Evolutionary conservation across 2,797 vertebrate species (phyloP).

Genomic region (Caiman crocodilus): DNA sequence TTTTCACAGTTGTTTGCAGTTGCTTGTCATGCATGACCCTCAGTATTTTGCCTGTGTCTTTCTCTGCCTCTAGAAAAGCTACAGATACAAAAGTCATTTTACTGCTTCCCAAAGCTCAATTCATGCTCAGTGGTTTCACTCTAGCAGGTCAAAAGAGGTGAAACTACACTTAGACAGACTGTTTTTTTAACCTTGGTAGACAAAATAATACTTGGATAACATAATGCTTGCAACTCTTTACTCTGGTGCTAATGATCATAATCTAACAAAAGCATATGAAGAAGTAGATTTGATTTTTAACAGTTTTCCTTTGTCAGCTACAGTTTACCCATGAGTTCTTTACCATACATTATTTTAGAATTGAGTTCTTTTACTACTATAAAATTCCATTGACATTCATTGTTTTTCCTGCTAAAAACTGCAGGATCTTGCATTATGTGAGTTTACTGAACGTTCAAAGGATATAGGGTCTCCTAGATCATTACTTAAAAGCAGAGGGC

Average conservation of each 20-base stretch:
- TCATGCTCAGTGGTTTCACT: neutral
- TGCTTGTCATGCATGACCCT: conserved; percentile 80
- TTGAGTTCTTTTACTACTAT: neutral
- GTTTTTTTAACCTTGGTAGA: neutral
- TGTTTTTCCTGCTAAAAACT: neutral
- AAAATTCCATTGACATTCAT: neutral
- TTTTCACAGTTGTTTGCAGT: conserved; percentile 77
- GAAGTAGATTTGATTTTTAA: neutral
- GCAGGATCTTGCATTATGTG: neutral
- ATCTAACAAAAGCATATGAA: neutral
- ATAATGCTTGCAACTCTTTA: neutral
- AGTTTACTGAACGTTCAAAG: neutral
- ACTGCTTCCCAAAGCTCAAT: conserved; percentile 68
- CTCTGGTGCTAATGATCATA: neutral
- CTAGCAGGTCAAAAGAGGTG: conserved; percentile 20
- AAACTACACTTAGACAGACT: neutral
- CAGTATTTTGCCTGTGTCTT: conserved; percentile 76
- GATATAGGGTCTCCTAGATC: neutral
- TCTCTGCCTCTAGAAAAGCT: conserved; percentile 52
- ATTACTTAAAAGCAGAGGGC: neutral
- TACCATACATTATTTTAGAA: neutral
- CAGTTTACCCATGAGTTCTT: neutral
- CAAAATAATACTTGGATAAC: neutral
- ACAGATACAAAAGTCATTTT: conserved; percentile 21
- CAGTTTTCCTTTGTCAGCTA: neutral